Evolutionary conservation across 2,888 invertebrate genomes (phyloP), one percentile per base, ranked within the genome.

Genomic region (Patella caerulea): DNA sequence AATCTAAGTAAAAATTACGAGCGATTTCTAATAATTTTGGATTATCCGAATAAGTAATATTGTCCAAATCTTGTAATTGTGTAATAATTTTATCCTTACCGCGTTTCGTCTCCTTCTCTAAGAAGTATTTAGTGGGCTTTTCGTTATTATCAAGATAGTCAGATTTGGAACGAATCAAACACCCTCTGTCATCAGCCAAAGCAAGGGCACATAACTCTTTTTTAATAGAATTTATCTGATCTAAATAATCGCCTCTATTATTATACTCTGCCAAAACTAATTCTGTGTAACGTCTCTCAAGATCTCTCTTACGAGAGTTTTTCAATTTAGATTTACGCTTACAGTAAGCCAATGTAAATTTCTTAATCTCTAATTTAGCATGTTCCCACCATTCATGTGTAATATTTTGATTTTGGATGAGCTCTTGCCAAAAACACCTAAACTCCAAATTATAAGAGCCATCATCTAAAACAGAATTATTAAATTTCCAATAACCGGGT

Each of bases 31-130:
- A 59, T 24, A 78, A 75, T 12, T 45, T 72, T 24, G n/a, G 52
- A 72, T 70, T 55, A 19, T 71, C 19, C 17, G 52, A 59, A 29
- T 59, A 12, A 3, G 34, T 3, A 52, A 45, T 72, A 17, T 71
- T 72, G 56, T 52, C 54, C 55, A 55, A 55, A 72, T 72, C 65
- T 45, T 54, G 17, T 34, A 76, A 34, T 34, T 71, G 19, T 17
- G 56, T 56, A 19, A 78, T 78, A 55, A 56, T 59, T 70, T 78
- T 78, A 0, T 53, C 15, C 19, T 75, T 69, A 14, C 75, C 72
- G 15, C 71, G 29, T 34, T 70, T 69, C 3, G 45, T n/a, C 56
- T 75, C 75, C 59, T 72, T 75, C 34, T 59, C 24, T n/a, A 78
- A 55, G 75, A 78, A 78, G 45, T 72, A 78, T 55, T 55, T 15